These are phyloP conservation scores for Chaetodon trifasciatus DNA, from an alignment of 2,797 vertebrate genomes.

Conservation along the genomic window DNA sequence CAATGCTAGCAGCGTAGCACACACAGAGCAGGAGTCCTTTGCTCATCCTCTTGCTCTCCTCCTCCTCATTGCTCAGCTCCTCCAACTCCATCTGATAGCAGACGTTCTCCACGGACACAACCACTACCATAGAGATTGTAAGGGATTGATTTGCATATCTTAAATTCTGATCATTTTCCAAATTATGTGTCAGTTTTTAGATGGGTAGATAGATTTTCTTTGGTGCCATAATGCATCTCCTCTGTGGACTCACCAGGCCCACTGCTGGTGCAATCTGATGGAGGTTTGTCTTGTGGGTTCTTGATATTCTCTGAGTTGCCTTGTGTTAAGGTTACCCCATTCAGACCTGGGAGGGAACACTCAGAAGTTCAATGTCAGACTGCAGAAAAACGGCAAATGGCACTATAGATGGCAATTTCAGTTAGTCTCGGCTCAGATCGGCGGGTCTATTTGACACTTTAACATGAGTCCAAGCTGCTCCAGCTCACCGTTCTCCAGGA, in stretches of 20 bases:
- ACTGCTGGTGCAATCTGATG: slow-evolving; percentile 24
- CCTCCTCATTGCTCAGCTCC: slow-evolving; percentile 35
- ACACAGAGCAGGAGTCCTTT: slow-evolving; percentile 93
- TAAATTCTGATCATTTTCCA: background rate
- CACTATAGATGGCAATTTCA: too few relatives aligned
- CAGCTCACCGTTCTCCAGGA: slow-evolving; percentile 22
- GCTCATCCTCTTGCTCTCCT: slow-evolving; percentile 76
- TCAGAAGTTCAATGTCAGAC: background rate
- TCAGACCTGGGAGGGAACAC: slow-evolving; percentile 36
- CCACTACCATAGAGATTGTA: slow-evolving; percentile 14
- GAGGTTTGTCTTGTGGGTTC: slow-evolving; percentile 46
- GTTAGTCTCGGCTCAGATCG: too few relatives aligned
- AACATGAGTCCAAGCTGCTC: too few relatives aligned
- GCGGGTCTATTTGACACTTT: too few relatives aligned
- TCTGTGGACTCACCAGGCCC: slow-evolving; percentile 32
- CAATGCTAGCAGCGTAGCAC: slow-evolving; percentile 96
- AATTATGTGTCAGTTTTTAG: background rate
- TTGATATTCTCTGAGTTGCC: slow-evolving; percentile 1
- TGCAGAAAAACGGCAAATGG: background rate
- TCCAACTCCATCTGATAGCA: slow-evolving; percentile 57
- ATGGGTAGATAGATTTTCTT: background rate
- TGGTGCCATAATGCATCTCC: background rate
- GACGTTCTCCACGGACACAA: background rate
- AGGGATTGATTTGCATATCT: background rate
- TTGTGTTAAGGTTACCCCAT: background rate